phyloP scores from a whole-genome alignment of 2,113 vertebrate genomes.

The Coptodon rendalli region DNA sequence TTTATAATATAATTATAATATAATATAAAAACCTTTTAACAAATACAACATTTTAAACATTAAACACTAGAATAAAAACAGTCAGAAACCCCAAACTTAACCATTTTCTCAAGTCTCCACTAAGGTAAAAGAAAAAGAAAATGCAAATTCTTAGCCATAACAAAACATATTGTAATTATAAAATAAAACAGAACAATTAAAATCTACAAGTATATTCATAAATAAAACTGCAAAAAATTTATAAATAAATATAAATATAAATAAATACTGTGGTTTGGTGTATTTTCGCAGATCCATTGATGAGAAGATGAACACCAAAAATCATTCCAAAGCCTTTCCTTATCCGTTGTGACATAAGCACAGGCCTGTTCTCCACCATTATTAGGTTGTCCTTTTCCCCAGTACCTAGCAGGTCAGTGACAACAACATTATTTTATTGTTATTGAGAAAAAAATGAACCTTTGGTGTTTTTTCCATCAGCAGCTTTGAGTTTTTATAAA shows the following conservation, averaged over 20 bases:
- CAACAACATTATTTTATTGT: background rate
- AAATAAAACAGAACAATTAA: background rate
- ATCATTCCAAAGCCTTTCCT: background rate
- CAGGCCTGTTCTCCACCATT: background rate
- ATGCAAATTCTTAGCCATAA: background rate
- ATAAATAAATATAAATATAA: background rate
- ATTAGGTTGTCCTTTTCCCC: background rate
- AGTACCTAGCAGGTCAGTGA: background rate
- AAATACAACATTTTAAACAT: background rate
- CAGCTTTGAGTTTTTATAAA: background rate
- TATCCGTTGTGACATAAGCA: rapidly evolving
- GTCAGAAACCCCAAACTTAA: background rate
- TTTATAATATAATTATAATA: background rate
- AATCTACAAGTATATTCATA: background rate
- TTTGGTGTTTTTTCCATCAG: background rate
- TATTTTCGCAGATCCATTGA: background rate
- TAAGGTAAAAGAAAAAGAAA: background rate
- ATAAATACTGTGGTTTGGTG: background rate
- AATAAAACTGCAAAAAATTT: background rate
- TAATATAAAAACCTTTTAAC: background rate
- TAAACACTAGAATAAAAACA: background rate
- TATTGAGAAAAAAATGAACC: background rate
- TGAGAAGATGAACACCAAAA: background rate
- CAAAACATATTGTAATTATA: background rate
- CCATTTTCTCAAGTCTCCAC: background rate